Percentiles rank a stretch among this genome's conserved stretches.
phyloP scores from a whole-genome alignment of 2,113 vertebrate species.

The Alosa alosa region DNA sequence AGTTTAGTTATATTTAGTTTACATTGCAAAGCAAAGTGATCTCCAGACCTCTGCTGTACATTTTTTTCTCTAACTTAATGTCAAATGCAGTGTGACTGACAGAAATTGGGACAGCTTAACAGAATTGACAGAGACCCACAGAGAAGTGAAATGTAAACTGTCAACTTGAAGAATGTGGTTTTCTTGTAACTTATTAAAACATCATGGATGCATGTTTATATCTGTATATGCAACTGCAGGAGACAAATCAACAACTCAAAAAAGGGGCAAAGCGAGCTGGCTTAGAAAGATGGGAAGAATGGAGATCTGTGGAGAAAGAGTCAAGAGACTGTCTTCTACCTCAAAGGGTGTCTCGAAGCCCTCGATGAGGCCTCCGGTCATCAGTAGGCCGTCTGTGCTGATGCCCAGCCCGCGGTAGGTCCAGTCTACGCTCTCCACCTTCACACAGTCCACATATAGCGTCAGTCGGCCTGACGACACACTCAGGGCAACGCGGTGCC shows the following conservation, averaged over 20 bases:
- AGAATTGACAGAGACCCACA: not conserved
- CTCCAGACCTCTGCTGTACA: not conserved
- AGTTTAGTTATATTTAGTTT: not conserved
- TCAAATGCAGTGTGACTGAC: not conserved
- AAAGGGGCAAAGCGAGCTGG: no score
- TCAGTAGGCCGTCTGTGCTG: constrained; percentile 71
- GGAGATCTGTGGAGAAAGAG: not conserved
- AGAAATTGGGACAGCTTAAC: not conserved
- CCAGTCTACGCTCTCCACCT: constrained; percentile 83
- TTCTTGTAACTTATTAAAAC: no score
- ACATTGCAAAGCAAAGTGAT: not conserved
- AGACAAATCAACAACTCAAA: no score
- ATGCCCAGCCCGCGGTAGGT: constrained; percentile 73
- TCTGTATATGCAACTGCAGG: no score
- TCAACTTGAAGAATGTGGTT: not conserved
- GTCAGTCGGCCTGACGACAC: constrained; percentile 73
- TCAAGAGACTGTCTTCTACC: constrained; percentile 55
- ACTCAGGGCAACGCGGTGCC: constrained; percentile 79
- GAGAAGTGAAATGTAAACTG: not conserved
- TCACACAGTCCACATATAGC: constrained; percentile 80
- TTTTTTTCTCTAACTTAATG: not conserved
- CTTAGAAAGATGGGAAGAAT: no score
- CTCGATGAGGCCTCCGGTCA: constrained; percentile 78
- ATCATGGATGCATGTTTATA: no score
- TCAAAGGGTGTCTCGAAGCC: constrained; percentile 81